Evolutionary conservation across 2,797 vertebrate genomes (phyloP), one percentile per base, ranked within the genome.

Genomic region (Eleutherodactylus coqui): DNA sequence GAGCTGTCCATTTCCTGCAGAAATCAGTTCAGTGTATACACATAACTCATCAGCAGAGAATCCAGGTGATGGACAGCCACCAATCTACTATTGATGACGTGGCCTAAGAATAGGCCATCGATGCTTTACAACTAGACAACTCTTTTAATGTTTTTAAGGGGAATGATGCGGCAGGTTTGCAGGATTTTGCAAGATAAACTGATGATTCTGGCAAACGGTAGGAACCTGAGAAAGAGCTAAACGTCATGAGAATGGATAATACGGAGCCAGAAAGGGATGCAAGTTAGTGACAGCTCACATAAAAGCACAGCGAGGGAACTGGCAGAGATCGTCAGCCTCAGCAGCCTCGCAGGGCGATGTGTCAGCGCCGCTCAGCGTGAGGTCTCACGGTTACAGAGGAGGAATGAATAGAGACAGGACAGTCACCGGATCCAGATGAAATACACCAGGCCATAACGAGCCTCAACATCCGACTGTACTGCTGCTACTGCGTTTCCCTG

Each of bases 251-350:
- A 58, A 24, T 49, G 9, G 64, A 13, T 29, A 29, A 76, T 49
- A 43, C n/a, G 11, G 34, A 55, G 24, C 24, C 27, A 60, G 60
- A 79, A 78, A 85, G 77, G 75, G 64, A 43, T 47, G 38, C 67
- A 72, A 53, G 64, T 69, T 43, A 43, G 34, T 34, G 43, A 21
- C 32, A 38, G 75, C 14, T 32, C 21, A 41, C 5, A 72, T 55
- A 45, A 72, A 67, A 43, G 29, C 62, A 70, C 55, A 49, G 45
- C 38, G 2, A 13, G 43, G 17, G 9, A 32, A 69, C 60, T 34
- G 79, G 27, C 79, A 34, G 21, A 43, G 29, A 47, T 27, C 67
- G 8, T 21, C 6, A 24, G 5, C 45, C 27, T 51, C 24, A 7
- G 43, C 73, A 21, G 45, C 5, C n/a, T 24, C 27, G 8, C 43